Conservation (phyloP, 2,797 vertebrate species). For the Centropyge bicolor region DNA sequence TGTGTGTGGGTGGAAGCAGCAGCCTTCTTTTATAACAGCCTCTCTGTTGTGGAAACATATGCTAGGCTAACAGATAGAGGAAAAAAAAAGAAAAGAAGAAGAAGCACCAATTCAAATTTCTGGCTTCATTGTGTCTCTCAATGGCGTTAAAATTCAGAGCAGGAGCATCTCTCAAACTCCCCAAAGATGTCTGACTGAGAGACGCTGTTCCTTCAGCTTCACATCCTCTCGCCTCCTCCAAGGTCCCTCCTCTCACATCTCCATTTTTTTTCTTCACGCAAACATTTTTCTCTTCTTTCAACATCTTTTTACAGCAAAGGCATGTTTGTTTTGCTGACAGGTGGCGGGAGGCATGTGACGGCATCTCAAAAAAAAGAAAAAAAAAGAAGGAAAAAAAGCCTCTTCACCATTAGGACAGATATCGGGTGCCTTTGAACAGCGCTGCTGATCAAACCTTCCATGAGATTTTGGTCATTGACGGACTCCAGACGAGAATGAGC, state of each 20-base stretch:
- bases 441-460: slow-evolving; percentile 68
- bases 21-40: slow-evolving; percentile 37
- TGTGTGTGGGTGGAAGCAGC: slow-evolving; percentile 61
- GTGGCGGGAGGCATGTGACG: slow-evolving; percentile 60
- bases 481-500: slow-evolving; percentile 67
- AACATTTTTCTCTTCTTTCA: slow-evolving; percentile 61
- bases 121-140: slow-evolving; percentile 46
- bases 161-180: slow-evolving; percentile 54
- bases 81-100: background rate
- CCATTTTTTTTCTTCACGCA: slow-evolving; percentile 46
- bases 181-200: slow-evolving; percentile 55
- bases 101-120: slow-evolving; percentile 43
- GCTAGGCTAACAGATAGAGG: slow-evolving; percentile 37
- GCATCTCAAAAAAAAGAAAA: slow-evolving; percentile 37
- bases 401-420: slow-evolving; percentile 68
- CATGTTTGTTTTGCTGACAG: slow-evolving; percentile 76
- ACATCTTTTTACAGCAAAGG: slow-evolving; percentile 65
- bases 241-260: slow-evolving; percentile 58
- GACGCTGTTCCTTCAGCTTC: slow-evolving; percentile 46
- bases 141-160: slow-evolving; percentile 52
- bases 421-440: slow-evolving; percentile 64
- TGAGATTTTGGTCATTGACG: slow-evolving; percentile 72
- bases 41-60: slow-evolving; percentile 53
- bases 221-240: slow-evolving; percentile 39
- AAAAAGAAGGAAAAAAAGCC: slow-evolving; percentile 37